phyloP scores from a whole-genome alignment of 2,888 invertebrate genomes.

The Micoletzkya japonica region DNA sequence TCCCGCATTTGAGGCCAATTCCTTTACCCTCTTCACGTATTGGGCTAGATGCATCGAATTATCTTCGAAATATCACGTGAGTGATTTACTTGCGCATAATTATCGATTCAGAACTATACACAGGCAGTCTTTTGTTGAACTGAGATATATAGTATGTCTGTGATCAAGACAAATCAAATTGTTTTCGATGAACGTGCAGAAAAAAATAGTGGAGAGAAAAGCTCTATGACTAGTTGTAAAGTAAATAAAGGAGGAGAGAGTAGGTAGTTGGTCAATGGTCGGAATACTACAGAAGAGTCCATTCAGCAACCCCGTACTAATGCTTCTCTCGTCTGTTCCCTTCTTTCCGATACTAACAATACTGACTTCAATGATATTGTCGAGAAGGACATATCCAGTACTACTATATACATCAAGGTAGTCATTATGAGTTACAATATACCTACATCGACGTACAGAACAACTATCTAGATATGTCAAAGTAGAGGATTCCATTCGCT shows the following conservation, averaged over 20 bases:
- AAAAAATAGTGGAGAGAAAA: too few species aligned
- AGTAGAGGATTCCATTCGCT: too few species aligned
- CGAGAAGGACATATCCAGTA: conserved; percentile 53
- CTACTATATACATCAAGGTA: conserved; percentile 55
- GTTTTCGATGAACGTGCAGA: too few species aligned
- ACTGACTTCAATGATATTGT: conserved; percentile 50
- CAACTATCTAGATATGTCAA: neutral
- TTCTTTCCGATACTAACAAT: conserved; percentile 42
- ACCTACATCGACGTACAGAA: neutral
- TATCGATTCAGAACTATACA: neutral
- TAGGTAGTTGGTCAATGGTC: too few species aligned
- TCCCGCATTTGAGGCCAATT: conserved; percentile 1
- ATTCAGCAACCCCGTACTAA: conserved; percentile 32
- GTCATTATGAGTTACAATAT: neutral
- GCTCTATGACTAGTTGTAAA: too few species aligned
- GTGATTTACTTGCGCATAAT: neutral
- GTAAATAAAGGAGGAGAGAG: too few species aligned
- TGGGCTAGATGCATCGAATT: conserved; percentile 52
- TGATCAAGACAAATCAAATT: neutral
- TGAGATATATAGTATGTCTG: neutral
- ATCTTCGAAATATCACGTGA: conserved; percentile 29
- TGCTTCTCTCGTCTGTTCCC: conserved; percentile 45
- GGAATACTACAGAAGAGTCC: neutral
- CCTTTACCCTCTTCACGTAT: conserved; percentile 42
- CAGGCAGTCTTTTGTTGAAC: neutral